Base-by-base conservation (phyloP, 2,797 vertebrate species). In the Gymnoscopelus microlampas region DNA sequence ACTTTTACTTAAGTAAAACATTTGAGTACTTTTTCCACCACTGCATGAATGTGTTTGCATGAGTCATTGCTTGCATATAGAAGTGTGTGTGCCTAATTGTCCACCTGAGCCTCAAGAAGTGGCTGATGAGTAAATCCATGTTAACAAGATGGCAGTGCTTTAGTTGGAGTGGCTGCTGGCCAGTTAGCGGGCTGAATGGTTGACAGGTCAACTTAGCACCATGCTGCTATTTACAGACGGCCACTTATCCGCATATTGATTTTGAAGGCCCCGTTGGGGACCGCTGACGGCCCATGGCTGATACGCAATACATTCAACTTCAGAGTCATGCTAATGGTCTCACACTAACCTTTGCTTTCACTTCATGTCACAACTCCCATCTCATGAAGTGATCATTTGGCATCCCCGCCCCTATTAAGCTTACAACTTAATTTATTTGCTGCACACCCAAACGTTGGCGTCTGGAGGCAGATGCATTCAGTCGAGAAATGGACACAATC, bases 211-310 rank as follows among this genome's bases (percentile, higher is more conserved):
- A 86, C 76, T 81, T 76, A 82, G 88, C 82, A 71, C 78, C 49
- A 66, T 50, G 11, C 65, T 74, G 79, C 81, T 80, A 77, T 83
- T 86, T 85, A 79, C 69, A 70, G 84, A 78, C 77, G 78, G 71
- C 76, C 84, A 87, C 87, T 90, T 88, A 87, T 79, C 71, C 77
- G 74, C 68, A 79, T 80, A 91, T 90, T 87, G 89, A 90, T 89
- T 80, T 66, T 63, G 8, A 82, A 44, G 39, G 78, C 80, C 83
- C 57, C 79, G 62, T 0, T 1, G 71, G 75, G 74, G 76, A 76
- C 83, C 83, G 79, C 85, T 78, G 86, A 57, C 55, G 48, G 55
- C 74, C 60, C 47, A 48, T 39, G 63, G 76, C 63, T 63, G 24
- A 24, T 14, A n/a, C 10, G 23, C 65, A 19, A n/a, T 6, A 54